Evolutionary conservation across 2,797 vertebrate genomes (phyloP).

Genomic region (Lacerta viridis): DNA sequence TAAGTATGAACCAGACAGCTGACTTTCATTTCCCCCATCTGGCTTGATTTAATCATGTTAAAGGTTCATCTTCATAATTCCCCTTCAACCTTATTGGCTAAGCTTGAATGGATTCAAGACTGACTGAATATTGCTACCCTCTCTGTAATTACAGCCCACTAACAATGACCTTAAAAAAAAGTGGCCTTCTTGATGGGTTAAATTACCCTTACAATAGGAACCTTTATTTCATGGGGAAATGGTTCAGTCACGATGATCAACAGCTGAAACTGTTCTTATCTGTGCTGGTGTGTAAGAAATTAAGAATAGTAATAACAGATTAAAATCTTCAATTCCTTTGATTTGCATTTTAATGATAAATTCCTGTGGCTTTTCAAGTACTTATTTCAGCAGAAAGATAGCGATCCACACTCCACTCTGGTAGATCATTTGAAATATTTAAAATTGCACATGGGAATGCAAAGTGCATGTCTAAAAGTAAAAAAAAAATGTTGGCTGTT

Average conservation of each 20-base stretch:
- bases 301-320: conserved; percentile 24
- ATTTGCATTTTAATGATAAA: conserved; percentile 40
- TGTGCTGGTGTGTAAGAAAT: neutral
- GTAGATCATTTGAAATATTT: conserved; percentile 45
- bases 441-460: conserved; percentile 29
- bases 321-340: conserved; percentile 12
- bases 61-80: conserved; percentile 29
- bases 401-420: neutral
- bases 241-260: conserved; percentile 27
- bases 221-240: conserved; percentile 18
- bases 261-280: conserved; percentile 17
- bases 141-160: conserved; percentile 9
- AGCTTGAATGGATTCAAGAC: conserved; percentile 5
- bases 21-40: neutral
- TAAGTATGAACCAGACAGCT: conserved; percentile 7
- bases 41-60: conserved; percentile 27
- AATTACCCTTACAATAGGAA: conserved; percentile 15
- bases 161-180: neutral
- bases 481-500: conserved; percentile 35
- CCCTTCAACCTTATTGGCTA: neutral
- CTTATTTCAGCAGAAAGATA: conserved; percentile 31
- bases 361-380: conserved; percentile 29
- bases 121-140: neutral
- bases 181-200: neutral
- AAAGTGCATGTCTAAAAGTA: conserved; percentile 39